A percentile compares a stretch with the other conserved stretches of the same genome.
Conservation (phyloP, 2,113 vertebrate genomes). For the Cairina moschata region DNA sequence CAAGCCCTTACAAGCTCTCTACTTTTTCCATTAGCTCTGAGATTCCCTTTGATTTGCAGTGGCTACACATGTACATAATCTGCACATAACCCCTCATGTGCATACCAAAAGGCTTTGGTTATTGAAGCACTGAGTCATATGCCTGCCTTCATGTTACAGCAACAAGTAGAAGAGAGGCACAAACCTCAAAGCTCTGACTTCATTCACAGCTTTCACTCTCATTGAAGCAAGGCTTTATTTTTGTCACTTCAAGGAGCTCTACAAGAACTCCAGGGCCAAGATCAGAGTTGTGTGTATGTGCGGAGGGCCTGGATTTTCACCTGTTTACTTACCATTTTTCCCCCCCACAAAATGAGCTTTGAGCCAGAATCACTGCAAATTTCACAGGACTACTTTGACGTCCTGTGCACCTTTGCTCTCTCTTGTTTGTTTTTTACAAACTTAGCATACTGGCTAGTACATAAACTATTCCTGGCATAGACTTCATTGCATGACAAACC, state of each 20-base stretch:
- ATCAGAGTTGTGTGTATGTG: background rate
- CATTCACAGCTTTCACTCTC: background rate
- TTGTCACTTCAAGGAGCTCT: background rate
- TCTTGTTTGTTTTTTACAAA: background rate
- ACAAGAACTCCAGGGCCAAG: background rate
- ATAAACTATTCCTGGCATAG: fast-evolving
- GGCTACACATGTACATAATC: background rate
- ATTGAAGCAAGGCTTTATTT: background rate
- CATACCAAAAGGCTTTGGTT: background rate
- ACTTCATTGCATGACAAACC: background rate
- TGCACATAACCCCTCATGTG: background rate
- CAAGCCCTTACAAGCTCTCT: background rate
- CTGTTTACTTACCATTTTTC: background rate
- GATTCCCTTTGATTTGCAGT: background rate
- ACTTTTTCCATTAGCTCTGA: background rate
- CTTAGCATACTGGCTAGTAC: background rate
- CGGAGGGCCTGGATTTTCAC: background rate
- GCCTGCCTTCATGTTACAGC: background rate
- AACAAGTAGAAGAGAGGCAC: background rate
- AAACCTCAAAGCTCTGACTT: background rate
- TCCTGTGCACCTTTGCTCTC: background rate
- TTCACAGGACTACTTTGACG: fast-evolving
- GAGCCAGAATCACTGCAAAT: background rate
- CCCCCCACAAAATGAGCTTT: background rate
- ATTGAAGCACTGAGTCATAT: background rate